Evolutionary conservation across 2,888 invertebrate genomes (phyloP).

Genomic region (Lathronympha strigana): DNA sequence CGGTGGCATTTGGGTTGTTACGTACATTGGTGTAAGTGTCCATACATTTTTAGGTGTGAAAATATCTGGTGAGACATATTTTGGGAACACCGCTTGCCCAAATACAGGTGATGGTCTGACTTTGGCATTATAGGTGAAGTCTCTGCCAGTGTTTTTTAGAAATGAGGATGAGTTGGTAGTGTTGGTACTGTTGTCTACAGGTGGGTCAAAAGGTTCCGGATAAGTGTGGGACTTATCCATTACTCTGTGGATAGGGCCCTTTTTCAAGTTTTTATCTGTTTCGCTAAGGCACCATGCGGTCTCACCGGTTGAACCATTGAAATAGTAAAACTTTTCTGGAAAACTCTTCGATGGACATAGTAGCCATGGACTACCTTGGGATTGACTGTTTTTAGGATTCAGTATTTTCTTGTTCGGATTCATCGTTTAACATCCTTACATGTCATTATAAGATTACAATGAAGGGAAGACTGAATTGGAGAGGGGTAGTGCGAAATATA

Average conservation of each 20-base stretch:
- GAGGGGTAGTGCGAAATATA: not conserved
- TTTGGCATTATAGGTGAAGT: slow-evolving; percentile 27
- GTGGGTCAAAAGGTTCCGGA: slow-evolving; percentile 57
- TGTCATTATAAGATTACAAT: slow-evolving; percentile 6
- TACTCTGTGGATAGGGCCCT: slow-evolving; percentile 44
- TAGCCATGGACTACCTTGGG: slow-evolving; percentile 56
- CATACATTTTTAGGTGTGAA: slow-evolving; percentile 49
- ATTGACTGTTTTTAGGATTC: slow-evolving; percentile 43
- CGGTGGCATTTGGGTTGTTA: not conserved
- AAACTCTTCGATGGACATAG: slow-evolving; percentile 67
- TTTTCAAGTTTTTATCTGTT: slow-evolving; percentile 48
- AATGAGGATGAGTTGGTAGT: slow-evolving; percentile 14
- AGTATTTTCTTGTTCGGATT: slow-evolving; percentile 49
- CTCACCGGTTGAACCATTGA: slow-evolving; percentile 66
- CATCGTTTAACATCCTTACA: slow-evolving; percentile 48
- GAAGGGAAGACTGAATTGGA: not conserved
- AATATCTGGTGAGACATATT: slow-evolving; percentile 44
- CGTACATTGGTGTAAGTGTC: slow-evolving; percentile 46
- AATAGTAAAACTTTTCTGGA: slow-evolving; percentile 71
- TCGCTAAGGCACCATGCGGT: slow-evolving; percentile 63
- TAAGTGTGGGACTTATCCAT: slow-evolving; percentile 49
- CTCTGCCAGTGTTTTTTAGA: not conserved
- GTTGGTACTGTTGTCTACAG: slow-evolving; percentile 42
- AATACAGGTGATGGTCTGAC: slow-evolving; percentile 46
- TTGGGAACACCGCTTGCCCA: slow-evolving; percentile 53